These are phyloP conservation scores for Menidia beryllina DNA, from an alignment of 2,113 vertebrate genomes.

Conservation along the genomic window DNA sequence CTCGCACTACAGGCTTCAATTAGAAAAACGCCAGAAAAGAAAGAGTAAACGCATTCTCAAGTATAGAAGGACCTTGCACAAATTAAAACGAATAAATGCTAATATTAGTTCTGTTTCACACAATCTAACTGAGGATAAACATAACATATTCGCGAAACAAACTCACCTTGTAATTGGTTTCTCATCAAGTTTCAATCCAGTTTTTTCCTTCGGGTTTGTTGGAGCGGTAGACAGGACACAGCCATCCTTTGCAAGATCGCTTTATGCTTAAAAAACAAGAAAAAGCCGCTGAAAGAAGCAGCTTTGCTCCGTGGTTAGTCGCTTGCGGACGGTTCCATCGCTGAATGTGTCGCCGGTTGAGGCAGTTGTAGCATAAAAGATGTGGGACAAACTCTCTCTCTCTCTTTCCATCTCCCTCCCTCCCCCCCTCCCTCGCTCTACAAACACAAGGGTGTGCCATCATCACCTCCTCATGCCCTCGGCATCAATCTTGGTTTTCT, in stretches of 20 bases:
- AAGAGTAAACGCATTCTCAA: no score
- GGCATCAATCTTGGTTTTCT: slow-evolving; percentile 29
- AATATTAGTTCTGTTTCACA: rapidly evolving
- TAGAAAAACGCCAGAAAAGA: background rate
- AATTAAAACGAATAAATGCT: no score
- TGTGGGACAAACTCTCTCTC: slow-evolving; percentile 38
- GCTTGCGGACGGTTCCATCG: slow-evolving; percentile 43
- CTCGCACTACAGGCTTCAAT: background rate
- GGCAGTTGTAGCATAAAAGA: slow-evolving; percentile 48
- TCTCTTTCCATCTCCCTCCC: no score
- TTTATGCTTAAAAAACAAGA: background rate
- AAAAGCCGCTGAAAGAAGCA: background rate
- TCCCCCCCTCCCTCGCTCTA: slow-evolving; percentile 2
- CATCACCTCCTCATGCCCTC: slow-evolving; percentile 6
- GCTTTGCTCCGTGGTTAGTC: slow-evolving; percentile 23
- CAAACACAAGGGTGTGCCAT: slow-evolving; percentile 36
- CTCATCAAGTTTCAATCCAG: slow-evolving; percentile 36
- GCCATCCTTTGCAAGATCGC: background rate
- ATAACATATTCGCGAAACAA: background rate
- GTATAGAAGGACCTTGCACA: no score
- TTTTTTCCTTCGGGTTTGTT: slow-evolving; percentile 1
- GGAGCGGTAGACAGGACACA: background rate
- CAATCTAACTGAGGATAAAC: background rate
- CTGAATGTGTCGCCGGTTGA: slow-evolving; percentile 33
- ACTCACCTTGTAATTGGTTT: slow-evolving; percentile 44